Conservation (phyloP, 2,888 invertebrate species). For the Rotaria socialis region DNA sequence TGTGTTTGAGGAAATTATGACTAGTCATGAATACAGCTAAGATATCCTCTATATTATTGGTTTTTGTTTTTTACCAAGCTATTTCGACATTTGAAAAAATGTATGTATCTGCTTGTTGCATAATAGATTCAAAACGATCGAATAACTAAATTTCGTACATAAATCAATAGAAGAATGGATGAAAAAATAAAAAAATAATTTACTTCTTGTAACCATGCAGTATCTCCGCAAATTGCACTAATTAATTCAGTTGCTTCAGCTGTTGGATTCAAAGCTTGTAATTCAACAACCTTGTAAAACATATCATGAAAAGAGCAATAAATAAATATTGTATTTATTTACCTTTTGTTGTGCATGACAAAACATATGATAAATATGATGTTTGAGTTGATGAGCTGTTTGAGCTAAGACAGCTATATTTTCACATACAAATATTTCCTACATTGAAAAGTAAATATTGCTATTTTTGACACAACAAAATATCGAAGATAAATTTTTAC, state of each 20-base stretch:
- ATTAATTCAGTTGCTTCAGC: conserved; percentile 14
- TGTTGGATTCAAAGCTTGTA: neutral
- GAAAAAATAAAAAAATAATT: neutral
- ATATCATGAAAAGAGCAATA: too few species aligned
- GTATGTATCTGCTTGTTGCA: conserved; percentile 28
- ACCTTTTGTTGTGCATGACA: conserved; percentile 24
- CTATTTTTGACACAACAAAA: too few species aligned
- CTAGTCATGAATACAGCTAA: neutral
- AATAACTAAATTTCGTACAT: neutral
- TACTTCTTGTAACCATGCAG: conserved; percentile 1
- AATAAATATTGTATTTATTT: neutral
- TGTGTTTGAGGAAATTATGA: neutral
- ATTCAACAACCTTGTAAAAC: neutral
- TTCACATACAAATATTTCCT: conserved; percentile 27
- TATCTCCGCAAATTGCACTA: conserved; percentile 19
- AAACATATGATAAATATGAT: conserved; percentile 27
- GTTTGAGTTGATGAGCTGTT: conserved; percentile 21
- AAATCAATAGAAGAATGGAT: neutral
- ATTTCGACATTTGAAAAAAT: conserved; percentile 31
- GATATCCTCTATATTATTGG: neutral
- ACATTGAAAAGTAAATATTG: neutral
- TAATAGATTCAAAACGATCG: conserved; percentile 5
- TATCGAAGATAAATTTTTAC: neutral
- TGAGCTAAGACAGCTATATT: neutral
- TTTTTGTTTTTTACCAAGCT: conserved; percentile 4